Evolutionary conservation across 2,888 invertebrate species (phyloP).

Genomic region (Tetragonisca angustula): DNA sequence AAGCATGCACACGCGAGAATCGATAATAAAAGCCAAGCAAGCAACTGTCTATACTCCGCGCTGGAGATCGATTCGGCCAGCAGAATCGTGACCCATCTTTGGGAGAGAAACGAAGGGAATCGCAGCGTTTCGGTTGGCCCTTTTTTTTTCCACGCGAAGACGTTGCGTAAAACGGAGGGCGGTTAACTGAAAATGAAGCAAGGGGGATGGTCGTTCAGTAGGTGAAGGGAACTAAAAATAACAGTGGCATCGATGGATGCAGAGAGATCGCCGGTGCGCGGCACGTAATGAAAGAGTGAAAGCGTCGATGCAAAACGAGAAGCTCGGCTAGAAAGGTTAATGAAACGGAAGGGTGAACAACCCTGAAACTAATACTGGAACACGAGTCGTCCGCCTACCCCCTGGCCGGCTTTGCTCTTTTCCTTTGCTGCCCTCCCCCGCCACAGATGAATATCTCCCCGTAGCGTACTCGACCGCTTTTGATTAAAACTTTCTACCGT

Average conservation of each 20-base stretch:
- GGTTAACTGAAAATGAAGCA: slow-evolving; percentile 23
- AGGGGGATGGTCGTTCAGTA: slow-evolving; percentile 4
- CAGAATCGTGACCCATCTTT: slow-evolving; percentile 1
- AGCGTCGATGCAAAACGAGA: slow-evolving; percentile 68
- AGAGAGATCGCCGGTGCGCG: slow-evolving; percentile 38
- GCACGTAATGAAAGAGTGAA: slow-evolving; percentile 52
- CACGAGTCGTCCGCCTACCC: slow-evolving; percentile 47
- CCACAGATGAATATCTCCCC: slow-evolving; percentile 41
- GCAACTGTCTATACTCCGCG: too few species aligned
- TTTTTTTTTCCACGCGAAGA: not conserved
- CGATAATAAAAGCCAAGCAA: too few species aligned
- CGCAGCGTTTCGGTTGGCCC: not conserved
- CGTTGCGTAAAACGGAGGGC: slow-evolving; percentile 7
- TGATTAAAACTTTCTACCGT: slow-evolving; percentile 25
- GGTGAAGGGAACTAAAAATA: slow-evolving; percentile 55
- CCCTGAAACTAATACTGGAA: slow-evolving; percentile 67
- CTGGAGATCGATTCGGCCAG: not conserved
- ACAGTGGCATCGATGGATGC: slow-evolving; percentile 31
- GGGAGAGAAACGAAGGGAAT: not conserved
- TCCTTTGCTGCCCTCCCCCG: slow-evolving; percentile 12
- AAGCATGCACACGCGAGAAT: too few species aligned
- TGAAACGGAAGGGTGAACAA: slow-evolving; percentile 78
- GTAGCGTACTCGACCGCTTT: slow-evolving; percentile 33
- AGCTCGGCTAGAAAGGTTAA: slow-evolving; percentile 66
- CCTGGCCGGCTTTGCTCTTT: slow-evolving; percentile 36